Evolutionary conservation across 1,140 invertebrate species (phyloP).

Genomic region (Araneus ventricosus): DNA sequence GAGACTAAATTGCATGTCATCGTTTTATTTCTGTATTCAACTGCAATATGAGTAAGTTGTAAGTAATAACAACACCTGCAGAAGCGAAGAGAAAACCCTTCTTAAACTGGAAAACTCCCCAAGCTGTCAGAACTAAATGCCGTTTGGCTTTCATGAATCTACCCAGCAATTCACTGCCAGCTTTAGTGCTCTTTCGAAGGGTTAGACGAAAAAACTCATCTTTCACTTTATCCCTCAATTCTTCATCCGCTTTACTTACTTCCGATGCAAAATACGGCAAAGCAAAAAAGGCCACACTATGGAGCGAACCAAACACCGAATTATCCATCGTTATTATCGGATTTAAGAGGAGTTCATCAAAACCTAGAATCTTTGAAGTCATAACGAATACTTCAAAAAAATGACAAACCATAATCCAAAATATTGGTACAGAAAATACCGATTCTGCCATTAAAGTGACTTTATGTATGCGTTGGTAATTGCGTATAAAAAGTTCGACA

Average conservation of each 20-base stretch:
- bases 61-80: slow-evolving; percentile 1
- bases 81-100: neutral
- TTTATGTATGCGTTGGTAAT: neutral
- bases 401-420: neutral
- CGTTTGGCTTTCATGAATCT: neutral
- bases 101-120: neutral
- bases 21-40: no score
- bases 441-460: neutral
- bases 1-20: no score
- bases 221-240: neutral
- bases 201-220: neutral
- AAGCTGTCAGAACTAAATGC: neutral
- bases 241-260: neutral
- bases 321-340: neutral
- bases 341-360: no score
- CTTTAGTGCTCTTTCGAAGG: neutral
- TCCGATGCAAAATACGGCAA: neutral
- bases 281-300: neutral
- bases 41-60: slow-evolving; percentile 34
- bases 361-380: neutral
- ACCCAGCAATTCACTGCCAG: neutral
- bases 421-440: neutral
- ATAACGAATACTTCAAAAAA: neutral
- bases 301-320: neutral
- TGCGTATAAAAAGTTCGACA: neutral